Conservation (phyloP, 2,797 vertebrate species). For the Neostethus bicornis region DNA sequence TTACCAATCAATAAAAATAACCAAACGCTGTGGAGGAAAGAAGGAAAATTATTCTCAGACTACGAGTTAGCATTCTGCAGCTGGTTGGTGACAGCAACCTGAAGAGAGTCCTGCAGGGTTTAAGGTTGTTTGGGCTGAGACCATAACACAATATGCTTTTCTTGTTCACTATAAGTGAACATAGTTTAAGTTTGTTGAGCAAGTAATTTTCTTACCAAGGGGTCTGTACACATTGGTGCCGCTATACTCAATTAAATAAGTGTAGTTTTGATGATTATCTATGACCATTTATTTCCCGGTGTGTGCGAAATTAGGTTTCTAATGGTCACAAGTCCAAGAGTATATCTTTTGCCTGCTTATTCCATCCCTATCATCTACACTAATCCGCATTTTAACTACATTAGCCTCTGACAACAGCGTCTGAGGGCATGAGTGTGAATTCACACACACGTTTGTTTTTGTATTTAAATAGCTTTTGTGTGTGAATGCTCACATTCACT, state of each 20-base stretch:
- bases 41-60: no score
- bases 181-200: no score
- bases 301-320: slow-evolving; percentile 55
- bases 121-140: no score
- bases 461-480: slow-evolving; percentile 25
- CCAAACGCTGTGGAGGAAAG: no score
- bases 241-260: slow-evolving; percentile 32
- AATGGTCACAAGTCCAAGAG: slow-evolving; percentile 62
- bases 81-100: no score
- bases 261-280: slow-evolving; percentile 45
- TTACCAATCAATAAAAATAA: no score
- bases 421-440: slow-evolving; percentile 65
- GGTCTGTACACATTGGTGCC: not conserved
- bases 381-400: slow-evolving; percentile 75
- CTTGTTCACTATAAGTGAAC: no score
- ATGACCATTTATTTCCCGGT: slow-evolving; percentile 42
- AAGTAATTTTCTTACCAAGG: no score
- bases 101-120: no score
- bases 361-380: slow-evolving; percentile 68
- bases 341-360: slow-evolving; percentile 67
- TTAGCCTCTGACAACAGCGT: slow-evolving; percentile 74
- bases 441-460: slow-evolving; percentile 25
- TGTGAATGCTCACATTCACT: slow-evolving; percentile 23
- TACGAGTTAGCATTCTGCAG: no score
- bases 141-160: no score